These are phyloP conservation scores for Tipula lateralis DNA, from an alignment of 2,888 invertebrate genomes.

Conservation along the genomic window DNA sequence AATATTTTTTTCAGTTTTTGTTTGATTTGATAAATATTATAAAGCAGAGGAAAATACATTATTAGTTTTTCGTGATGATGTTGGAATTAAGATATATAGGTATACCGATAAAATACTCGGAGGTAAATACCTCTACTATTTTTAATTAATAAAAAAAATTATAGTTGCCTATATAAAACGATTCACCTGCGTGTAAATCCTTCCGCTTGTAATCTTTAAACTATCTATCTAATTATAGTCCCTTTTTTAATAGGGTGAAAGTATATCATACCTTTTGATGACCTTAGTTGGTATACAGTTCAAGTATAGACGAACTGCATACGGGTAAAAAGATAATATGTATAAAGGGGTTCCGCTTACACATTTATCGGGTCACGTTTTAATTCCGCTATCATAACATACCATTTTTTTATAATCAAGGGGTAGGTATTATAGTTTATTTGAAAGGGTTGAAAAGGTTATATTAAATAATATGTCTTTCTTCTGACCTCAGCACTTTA, in stretches of 20 bases:
- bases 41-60: not conserved
- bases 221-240: not conserved
- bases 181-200: too few species aligned
- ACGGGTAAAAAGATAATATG: not conserved
- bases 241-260: not conserved
- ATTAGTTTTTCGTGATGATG: not conserved
- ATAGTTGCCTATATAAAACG: not conserved
- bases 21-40: not conserved
- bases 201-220: too few species aligned
- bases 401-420: not conserved
- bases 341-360: not conserved
- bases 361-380: not conserved
- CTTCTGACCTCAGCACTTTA: not conserved
- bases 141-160: too few species aligned
- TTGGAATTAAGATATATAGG: too few species aligned
- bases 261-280: not conserved
- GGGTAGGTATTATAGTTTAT: not conserved
- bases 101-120: too few species aligned
- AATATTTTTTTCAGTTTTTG: not conserved
- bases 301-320: not conserved
- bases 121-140: too few species aligned
- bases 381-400: not conserved
- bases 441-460: not conserved
- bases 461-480: not conserved
- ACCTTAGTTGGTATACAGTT: not conserved